Conservation (phyloP, 2,113 vertebrate genomes). For the Amphilophus citrinellus region DNA sequence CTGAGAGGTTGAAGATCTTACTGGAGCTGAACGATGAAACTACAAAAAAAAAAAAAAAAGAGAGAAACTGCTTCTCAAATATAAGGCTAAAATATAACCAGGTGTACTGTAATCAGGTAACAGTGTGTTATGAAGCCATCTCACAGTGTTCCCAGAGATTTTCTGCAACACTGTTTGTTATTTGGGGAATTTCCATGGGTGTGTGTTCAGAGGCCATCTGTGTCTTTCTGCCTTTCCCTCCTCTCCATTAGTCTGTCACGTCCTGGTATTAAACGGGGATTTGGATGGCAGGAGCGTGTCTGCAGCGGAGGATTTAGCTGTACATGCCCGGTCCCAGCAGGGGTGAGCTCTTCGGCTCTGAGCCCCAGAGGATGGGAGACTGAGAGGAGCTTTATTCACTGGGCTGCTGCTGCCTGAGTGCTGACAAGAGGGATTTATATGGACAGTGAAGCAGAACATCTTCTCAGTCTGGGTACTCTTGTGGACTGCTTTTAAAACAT, state of each 20-base stretch:
- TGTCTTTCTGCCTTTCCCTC: background rate
- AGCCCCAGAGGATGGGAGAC: slow-evolving; percentile 19
- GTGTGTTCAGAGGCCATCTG: background rate
- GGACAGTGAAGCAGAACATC: slow-evolving; percentile 12
- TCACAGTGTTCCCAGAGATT: background rate
- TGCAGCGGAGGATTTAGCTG: slow-evolving; percentile 55
- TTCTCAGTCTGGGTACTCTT: background rate
- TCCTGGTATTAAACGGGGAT: slow-evolving; percentile 59
- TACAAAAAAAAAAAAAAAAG: background rate
- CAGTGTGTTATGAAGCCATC: background rate
- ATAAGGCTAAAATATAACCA: background rate
- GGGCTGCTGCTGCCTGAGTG: background rate
- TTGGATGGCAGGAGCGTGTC: slow-evolving; percentile 54
- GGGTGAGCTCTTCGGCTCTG: slow-evolving; percentile 19
- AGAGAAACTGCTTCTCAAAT: no score
- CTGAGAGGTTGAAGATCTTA: fast-evolving
- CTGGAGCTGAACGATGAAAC: background rate
- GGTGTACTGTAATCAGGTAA: background rate
- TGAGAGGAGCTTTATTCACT: slow-evolving; percentile 23
- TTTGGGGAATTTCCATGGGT: background rate
- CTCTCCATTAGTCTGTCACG: slow-evolving; percentile 46
- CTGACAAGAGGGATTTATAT: slow-evolving; percentile 8
- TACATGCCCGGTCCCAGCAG: slow-evolving; percentile 31
- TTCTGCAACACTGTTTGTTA: background rate
- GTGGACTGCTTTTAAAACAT: background rate